Evolutionary conservation across 2,797 vertebrate species (phyloP).

Genomic region (Sebastes nivosus): DNA sequence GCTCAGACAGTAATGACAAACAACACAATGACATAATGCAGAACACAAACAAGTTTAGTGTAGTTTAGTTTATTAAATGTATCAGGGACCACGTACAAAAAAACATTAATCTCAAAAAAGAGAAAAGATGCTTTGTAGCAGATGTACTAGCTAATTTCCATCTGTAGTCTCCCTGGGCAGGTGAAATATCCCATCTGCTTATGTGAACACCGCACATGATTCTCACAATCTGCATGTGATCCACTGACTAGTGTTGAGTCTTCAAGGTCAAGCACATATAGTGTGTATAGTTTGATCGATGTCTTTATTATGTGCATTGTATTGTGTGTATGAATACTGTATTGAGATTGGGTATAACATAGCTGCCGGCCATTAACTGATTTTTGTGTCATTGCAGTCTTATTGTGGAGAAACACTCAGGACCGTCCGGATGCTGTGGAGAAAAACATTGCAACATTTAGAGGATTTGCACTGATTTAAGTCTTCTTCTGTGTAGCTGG

Average conservation of each 20-base stretch:
- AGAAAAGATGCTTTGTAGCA: background rate
- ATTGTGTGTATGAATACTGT: background rate
- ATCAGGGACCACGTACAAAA: background rate
- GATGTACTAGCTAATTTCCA: background rate
- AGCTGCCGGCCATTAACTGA: background rate
- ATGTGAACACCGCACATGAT: background rate
- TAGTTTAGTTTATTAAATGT: background rate
- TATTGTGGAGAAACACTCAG: slow-evolving; percentile 63
- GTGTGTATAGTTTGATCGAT: background rate
- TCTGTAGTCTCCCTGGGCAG: background rate
- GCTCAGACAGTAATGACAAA: background rate
- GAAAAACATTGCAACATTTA: slow-evolving; percentile 26
- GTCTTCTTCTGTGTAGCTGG: background rate
- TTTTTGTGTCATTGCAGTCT: background rate
- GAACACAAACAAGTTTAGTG: background rate
- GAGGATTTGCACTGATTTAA: background rate
- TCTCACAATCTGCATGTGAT: background rate
- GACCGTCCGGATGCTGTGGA: slow-evolving; percentile 84
- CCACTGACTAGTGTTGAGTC: background rate
- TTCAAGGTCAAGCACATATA: background rate
- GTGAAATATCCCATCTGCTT: background rate
- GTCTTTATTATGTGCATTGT: background rate
- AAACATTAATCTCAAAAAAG: background rate
- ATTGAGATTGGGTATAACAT: background rate
- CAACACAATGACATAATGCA: background rate